These are phyloP conservation scores for Bombus haemorrhoidalis DNA, from an alignment of 1,140 invertebrate species.

Conservation along the genomic window DNA sequence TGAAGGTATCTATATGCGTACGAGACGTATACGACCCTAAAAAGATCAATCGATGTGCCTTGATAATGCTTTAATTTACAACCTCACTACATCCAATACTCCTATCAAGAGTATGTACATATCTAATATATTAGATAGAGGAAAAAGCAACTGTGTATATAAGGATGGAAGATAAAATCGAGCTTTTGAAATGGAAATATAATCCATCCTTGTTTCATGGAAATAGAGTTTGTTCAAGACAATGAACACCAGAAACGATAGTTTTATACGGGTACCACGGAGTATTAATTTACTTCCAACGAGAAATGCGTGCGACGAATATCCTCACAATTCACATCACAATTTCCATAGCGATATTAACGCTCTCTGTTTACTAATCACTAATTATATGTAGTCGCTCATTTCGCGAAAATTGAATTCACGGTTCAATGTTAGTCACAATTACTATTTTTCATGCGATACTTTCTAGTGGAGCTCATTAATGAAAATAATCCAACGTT, in stretches of 20 bases:
- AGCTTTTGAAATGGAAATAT: neutral
- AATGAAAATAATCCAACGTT: neutral
- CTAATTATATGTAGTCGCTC: neutral
- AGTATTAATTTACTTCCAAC: constrained; percentile 13
- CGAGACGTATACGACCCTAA: too few relatives aligned
- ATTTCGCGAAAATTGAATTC: neutral
- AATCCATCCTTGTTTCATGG: neutral
- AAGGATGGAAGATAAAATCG: neutral
- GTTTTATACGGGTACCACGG: neutral
- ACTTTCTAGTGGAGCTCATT: neutral
- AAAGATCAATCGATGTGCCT: too few relatives aligned
- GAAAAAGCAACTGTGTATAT: neutral
- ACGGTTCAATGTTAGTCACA: neutral
- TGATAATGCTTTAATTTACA: too few relatives aligned
- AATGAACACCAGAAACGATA: too few relatives aligned
- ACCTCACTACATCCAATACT: too few relatives aligned
- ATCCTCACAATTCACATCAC: too few relatives aligned
- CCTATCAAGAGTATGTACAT: too few relatives aligned
- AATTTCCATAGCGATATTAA: neutral
- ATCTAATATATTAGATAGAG: too few relatives aligned
- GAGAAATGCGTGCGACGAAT: neutral
- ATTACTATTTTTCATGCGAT: constrained; percentile 4
- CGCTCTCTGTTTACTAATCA: neutral
- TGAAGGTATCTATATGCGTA: too few relatives aligned
- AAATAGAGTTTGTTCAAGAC: neutral